Percentiles rank a stretch among this genome's conserved stretches.
These are phyloP conservation scores for Alfaro cultratus DNA, from an alignment of 2,797 vertebrate species.

Conservation along the genomic window DNA sequence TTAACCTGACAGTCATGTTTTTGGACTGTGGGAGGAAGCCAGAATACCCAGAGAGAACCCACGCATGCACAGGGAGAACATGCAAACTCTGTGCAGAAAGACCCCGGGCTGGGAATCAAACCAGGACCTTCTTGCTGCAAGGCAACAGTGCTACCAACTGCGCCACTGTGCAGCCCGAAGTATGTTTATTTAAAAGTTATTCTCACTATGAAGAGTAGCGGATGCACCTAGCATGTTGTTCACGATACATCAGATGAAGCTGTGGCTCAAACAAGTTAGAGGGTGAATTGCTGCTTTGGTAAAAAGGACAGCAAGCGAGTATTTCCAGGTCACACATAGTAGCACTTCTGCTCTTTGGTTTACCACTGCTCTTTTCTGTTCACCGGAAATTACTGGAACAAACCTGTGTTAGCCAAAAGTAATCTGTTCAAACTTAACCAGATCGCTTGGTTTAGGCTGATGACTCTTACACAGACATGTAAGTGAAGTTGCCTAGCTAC, in stretches of 20 bases:
- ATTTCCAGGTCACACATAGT: not conserved
- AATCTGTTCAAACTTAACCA: not conserved
- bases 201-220: not conserved
- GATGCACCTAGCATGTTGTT: not conserved
- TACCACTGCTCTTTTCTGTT: not conserved
- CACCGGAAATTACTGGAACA: not conserved
- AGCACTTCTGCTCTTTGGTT: not conserved
- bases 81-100: no score
- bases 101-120: no score
- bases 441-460: not conserved
- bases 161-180: no score
- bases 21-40: no score
- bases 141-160: no score
- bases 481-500: not conserved
- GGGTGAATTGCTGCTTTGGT: not conserved
- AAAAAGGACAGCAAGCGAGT: not conserved
- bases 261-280: not conserved
- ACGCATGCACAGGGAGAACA: no score
- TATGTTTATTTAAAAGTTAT: not conserved
- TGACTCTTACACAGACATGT: not conserved
- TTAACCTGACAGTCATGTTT: no score
- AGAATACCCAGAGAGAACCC: no score
- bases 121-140: no score
- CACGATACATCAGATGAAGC: not conserved
- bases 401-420: no score